Evolutionary conservation across 2,113 vertebrate species (phyloP).

Genomic region (Solea senegalensis): DNA sequence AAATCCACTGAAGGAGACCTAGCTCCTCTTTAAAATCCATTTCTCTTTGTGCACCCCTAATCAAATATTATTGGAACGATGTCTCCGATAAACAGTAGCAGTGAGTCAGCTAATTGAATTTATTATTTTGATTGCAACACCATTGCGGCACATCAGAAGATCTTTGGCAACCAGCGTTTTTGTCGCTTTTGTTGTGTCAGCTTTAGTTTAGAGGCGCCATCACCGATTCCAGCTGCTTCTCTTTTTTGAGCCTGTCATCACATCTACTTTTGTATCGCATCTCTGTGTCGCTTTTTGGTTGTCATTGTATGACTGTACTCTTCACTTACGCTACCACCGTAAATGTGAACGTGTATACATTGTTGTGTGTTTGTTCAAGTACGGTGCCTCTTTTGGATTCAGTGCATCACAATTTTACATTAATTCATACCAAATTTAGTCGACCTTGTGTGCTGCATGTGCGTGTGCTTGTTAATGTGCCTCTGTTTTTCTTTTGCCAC

Average conservation of each 20-base stretch:
- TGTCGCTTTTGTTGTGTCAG: slow-evolving; percentile 76
- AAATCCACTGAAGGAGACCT: slow-evolving; percentile 63
- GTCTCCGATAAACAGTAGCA: slow-evolving; percentile 44
- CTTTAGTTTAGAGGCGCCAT: slow-evolving; percentile 75
- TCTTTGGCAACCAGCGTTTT: slow-evolving; percentile 65
- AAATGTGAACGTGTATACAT: slow-evolving; percentile 75
- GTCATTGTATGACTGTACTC: slow-evolving; percentile 75
- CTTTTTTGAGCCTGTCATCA: slow-evolving; percentile 80
- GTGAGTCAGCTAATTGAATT: slow-evolving; percentile 47
- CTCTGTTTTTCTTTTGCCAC: slow-evolving; percentile 76
- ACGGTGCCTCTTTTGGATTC: slow-evolving; percentile 77
- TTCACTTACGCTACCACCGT: slow-evolving; percentile 76
- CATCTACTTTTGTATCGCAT: slow-evolving; percentile 79
- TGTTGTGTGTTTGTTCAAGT: slow-evolving; percentile 71
- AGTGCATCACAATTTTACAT: slow-evolving; percentile 58
- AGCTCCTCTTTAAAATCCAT: slow-evolving; percentile 45
- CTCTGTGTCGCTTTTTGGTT: slow-evolving; percentile 80
- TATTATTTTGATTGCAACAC: slow-evolving; percentile 47
- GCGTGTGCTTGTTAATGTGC: slow-evolving; percentile 65
- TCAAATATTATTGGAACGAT: slow-evolving; percentile 50
- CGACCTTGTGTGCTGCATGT: slow-evolving; percentile 42
- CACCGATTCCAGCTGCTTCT: slow-evolving; percentile 79
- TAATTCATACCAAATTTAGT: slow-evolving; percentile 62
- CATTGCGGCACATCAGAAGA: slow-evolving; percentile 55
- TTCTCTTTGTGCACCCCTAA: slow-evolving; percentile 48